A percentile compares a stretch with the other conserved stretches of the same genome.
Evolutionary conservation across 2,797 vertebrate genomes (phyloP).

Genomic region (Borostomias antarcticus): DNA sequence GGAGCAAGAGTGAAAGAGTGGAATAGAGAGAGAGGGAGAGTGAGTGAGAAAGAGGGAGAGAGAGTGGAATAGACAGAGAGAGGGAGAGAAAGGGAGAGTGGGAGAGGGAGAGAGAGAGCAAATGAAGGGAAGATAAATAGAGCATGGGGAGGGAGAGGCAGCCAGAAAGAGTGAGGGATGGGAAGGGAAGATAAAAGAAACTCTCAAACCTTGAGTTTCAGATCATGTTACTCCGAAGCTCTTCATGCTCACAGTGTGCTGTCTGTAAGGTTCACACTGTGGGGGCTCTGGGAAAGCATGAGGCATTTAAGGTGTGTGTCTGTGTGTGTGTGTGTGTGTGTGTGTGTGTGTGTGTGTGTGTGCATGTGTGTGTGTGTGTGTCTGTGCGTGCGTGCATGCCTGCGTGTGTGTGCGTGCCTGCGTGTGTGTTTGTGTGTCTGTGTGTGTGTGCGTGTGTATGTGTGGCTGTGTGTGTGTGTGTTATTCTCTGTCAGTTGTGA

Average conservation of each 20-base stretch:
- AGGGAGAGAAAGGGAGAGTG: slow-evolving; percentile 19
- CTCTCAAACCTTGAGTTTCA: background rate
- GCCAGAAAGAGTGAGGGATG: slow-evolving; percentile 6
- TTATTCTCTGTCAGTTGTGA: slow-evolving; percentile 74
- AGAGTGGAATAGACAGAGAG: slow-evolving; percentile 2
- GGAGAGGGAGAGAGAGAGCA: background rate
- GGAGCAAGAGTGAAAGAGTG: too few species aligned
- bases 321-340: background rate
- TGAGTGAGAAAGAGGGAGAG: background rate
- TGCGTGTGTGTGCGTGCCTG: background rate
- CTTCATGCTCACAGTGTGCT: background rate
- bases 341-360: background rate
- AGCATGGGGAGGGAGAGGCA: background rate
- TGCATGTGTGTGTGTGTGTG: background rate
- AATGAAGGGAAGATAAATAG: too few species aligned
- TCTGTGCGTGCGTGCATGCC: too few species aligned
- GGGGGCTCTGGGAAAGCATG: background rate
- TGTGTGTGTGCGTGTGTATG: slow-evolving; percentile 13
- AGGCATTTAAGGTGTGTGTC: background rate
- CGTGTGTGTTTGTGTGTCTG: background rate
- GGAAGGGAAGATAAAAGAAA: background rate
- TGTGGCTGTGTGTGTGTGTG: slow-evolving; percentile 57
- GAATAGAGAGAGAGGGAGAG: too few species aligned
- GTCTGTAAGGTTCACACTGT: background rate
- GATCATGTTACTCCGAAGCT: background rate